These are phyloP conservation scores for Drosophila kuntzei DNA, from an alignment of 2,888 invertebrate genomes.

Conservation along the genomic window DNA sequence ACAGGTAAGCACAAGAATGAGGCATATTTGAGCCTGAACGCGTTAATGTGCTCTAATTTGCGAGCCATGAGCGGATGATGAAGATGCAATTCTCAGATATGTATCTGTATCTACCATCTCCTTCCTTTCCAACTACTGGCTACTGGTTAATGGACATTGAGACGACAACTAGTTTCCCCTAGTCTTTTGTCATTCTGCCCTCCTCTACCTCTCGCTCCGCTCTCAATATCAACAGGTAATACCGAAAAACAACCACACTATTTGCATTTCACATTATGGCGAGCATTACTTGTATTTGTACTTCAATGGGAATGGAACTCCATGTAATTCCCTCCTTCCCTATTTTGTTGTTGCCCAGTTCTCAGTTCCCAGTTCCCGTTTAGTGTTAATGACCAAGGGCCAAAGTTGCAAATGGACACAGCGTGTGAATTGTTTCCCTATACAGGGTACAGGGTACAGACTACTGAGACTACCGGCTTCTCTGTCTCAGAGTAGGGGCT, in stretches of 20 bases:
- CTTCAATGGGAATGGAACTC: slow-evolving; percentile 9
- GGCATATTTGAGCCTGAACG: slow-evolving; percentile 57
- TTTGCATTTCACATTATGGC: slow-evolving; percentile 72
- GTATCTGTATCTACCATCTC: no score
- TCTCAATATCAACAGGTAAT: slow-evolving; percentile 64
- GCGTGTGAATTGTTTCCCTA: slow-evolving; percentile 64
- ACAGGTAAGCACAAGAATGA: slow-evolving; percentile 64
- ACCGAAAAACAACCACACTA: slow-evolving; percentile 61
- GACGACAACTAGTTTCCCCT: slow-evolving; percentile 4
- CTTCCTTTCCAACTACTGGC: slow-evolving; percentile 7
- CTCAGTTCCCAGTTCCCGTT: slow-evolving; percentile 5
- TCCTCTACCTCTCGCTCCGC: not conserved
- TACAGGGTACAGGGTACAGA: slow-evolving; percentile 8
- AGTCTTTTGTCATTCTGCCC: slow-evolving; percentile 5
- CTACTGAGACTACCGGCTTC: slow-evolving; percentile 2
- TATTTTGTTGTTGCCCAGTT: not conserved
- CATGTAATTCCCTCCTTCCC: not conserved
- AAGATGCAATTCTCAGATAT: slow-evolving; percentile 27
- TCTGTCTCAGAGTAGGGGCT: slow-evolving; percentile 6
- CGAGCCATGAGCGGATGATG: slow-evolving; percentile 47
- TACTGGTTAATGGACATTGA: slow-evolving; percentile 12
- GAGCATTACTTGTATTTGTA: slow-evolving; percentile 38
- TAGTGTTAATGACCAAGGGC: slow-evolving; percentile 48
- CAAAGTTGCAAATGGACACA: slow-evolving; percentile 35
- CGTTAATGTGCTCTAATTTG: slow-evolving; percentile 78